Evolutionary conservation across 2,113 vertebrate genomes (phyloP).

Genomic region (Calidris pygmaea): DNA sequence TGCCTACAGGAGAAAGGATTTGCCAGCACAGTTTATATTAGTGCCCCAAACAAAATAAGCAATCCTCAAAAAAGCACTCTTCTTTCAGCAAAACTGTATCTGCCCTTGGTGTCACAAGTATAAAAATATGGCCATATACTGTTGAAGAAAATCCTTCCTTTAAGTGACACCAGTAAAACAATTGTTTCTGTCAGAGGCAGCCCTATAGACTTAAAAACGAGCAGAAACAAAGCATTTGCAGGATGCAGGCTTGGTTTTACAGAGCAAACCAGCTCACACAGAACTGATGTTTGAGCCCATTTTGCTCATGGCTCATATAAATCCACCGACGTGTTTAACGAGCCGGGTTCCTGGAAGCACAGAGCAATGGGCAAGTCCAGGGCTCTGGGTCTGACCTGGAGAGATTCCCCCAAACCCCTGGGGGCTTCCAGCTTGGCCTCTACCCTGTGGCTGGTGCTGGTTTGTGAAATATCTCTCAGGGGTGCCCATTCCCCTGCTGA

Average conservation of each 20-base stretch:
- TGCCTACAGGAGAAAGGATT: slow-evolving; percentile 66
- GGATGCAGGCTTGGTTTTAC: not conserved
- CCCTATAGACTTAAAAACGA: not conserved
- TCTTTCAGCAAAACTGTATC: slow-evolving; percentile 45
- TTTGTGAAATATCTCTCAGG: not conserved
- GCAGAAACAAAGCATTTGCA: not conserved
- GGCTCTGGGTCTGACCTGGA: not conserved
- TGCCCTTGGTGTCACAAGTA: not conserved
- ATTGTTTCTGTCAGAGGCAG: not conserved
- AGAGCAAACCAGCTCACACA: not conserved
- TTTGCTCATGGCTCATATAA: not conserved
- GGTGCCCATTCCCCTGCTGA: not conserved
- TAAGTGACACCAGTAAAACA: not conserved
- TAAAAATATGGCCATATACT: not conserved
- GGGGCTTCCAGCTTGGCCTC: not conserved
- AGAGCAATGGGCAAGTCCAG: not conserved
- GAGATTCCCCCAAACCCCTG: not conserved
- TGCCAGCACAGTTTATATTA: slow-evolving; percentile 68
- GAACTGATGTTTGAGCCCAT: rapidly evolving
- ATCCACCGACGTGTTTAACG: rapidly evolving
- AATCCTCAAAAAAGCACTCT: slow-evolving; percentile 50
- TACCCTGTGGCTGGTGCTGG: not conserved
- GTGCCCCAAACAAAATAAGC: slow-evolving; percentile 70
- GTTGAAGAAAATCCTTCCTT: not conserved
- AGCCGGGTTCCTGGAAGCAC: not conserved